These are phyloP conservation scores for Labeo calbasu DNA, from an alignment of 2,797 vertebrate species.

Conservation along the genomic window DNA sequence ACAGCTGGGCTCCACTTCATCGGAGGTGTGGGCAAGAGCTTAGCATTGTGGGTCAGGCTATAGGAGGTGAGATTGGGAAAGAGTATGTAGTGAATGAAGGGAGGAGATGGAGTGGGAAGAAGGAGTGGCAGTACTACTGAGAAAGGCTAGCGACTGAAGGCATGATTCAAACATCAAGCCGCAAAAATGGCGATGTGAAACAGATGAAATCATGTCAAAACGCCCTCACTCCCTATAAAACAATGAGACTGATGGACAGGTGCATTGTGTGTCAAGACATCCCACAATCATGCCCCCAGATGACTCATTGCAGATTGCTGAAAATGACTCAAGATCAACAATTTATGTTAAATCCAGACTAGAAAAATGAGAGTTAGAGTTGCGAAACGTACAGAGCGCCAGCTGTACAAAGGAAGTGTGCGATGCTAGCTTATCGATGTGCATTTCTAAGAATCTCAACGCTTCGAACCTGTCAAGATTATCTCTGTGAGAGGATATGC, in stretches of 20 bases:
- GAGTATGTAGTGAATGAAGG: constrained; percentile 54
- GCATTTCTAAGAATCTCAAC: constrained; percentile 41
- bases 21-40: constrained; percentile 69
- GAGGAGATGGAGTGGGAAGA: constrained; percentile 61
- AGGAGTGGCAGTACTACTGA: constrained; percentile 57
- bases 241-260: constrained; percentile 61
- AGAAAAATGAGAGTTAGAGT: neutral
- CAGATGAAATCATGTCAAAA: constrained; percentile 74
- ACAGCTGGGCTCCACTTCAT: constrained; percentile 82
- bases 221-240: constrained; percentile 44
- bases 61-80: constrained; percentile 61
- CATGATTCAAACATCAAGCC: constrained; percentile 74
- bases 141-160: constrained; percentile 66
- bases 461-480: constrained; percentile 9
- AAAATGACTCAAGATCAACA: constrained; percentile 28
- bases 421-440: constrained; percentile 15
- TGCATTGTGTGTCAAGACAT: constrained; percentile 59
- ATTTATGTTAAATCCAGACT: constrained; percentile 25
- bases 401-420: constrained; percentile 40
- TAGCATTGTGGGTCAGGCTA: constrained; percentile 67
- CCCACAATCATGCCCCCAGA: constrained; percentile 16
- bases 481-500: constrained; percentile 27
- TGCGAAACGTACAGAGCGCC: constrained; percentile 4
- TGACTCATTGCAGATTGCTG: constrained; percentile 8
- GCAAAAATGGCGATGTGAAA: constrained; percentile 75